These are phyloP conservation scores for Oryzias celebensis DNA, from an alignment of 2,113 vertebrate genomes.

Conservation along the genomic window DNA sequence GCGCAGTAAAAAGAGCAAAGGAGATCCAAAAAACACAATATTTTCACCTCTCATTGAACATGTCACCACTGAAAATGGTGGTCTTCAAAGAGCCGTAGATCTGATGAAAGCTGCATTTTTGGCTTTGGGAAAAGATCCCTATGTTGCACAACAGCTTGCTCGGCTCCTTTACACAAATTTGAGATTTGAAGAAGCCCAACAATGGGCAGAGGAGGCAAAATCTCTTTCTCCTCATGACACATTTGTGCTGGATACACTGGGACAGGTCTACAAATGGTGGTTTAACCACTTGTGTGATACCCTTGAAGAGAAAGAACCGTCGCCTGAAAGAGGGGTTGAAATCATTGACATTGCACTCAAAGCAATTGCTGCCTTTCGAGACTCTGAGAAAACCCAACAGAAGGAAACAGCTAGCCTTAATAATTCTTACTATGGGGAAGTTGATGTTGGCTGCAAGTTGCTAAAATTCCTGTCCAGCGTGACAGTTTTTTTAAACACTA, in stretches of 20 bases:
- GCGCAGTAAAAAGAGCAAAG: constrained; percentile 76
- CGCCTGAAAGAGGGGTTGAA: constrained; percentile 11
- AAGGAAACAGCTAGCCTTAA: constrained; percentile 71
- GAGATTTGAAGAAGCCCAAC: constrained; percentile 76
- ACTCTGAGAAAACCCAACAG: constrained; percentile 71
- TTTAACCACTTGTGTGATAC: constrained; percentile 66
- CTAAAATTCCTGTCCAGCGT: constrained; percentile 75
- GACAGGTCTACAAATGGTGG: constrained; percentile 82
- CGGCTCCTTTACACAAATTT: constrained; percentile 79
- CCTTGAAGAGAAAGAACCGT: constrained; percentile 22
- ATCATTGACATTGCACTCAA: constrained; percentile 76
- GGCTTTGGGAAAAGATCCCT: constrained; percentile 74
- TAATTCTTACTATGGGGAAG: constrained; percentile 72
- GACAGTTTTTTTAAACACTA: constrained; percentile 58
- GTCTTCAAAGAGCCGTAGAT: constrained; percentile 71
- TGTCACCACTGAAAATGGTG: constrained; percentile 61
- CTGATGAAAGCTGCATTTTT: constrained; percentile 74
- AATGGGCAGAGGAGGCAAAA: constrained; percentile 78
- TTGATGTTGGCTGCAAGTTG: constrained; percentile 79
- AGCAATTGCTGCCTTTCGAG: constrained; percentile 81
- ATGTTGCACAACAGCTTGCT: constrained; percentile 84
- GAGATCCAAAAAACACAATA: constrained; percentile 74
- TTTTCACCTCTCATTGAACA: constrained; percentile 84
- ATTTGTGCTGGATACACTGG: constrained; percentile 84
- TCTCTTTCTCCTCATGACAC: constrained; percentile 74